These are phyloP conservation scores for Halyomorpha halys DNA, from an alignment of 1,140 invertebrate species.

Conservation along the genomic window DNA sequence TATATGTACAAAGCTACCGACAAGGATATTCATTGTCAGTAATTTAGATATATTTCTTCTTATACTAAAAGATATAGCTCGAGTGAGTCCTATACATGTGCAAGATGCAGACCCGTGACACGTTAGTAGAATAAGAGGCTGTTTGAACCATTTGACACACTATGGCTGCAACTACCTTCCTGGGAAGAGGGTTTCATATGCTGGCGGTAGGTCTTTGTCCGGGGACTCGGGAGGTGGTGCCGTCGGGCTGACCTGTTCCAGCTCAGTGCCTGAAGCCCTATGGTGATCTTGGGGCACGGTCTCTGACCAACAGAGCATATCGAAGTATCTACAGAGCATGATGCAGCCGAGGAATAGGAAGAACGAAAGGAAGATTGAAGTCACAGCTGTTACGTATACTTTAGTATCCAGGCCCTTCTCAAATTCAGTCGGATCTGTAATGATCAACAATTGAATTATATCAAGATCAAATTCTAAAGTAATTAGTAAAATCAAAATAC, in stretches of 20 bases:
- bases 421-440: constrained; percentile 5
- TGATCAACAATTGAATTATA: neutral
- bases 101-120: no score
- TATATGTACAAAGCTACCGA: no score
- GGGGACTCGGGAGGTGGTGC: constrained; percentile 19
- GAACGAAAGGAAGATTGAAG: constrained; percentile 33
- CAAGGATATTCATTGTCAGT: no score
- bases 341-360: constrained; percentile 33
- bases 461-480: no score
- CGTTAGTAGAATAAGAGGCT: no score
- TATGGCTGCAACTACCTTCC: constrained; percentile 23
- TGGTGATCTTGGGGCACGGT: constrained; percentile 14
- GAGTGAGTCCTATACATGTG: no score
- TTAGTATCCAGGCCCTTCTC: constrained; percentile 26
- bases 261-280: constrained; percentile 10
- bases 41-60: no score
- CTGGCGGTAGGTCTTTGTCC: constrained; percentile 34
- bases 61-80: no score
- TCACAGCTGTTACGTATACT: constrained; percentile 32
- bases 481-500: no score
- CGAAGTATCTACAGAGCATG: constrained; percentile 32
- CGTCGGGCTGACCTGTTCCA: constrained; percentile 21
- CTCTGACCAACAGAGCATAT: constrained; percentile 28
- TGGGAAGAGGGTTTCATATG: constrained; percentile 34
- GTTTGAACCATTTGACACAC: no score